Evolutionary conservation across 1,140 invertebrate genomes (phyloP), one percentile per base, ranked within the genome.

Genomic region (Drosophila lacertosa): DNA sequence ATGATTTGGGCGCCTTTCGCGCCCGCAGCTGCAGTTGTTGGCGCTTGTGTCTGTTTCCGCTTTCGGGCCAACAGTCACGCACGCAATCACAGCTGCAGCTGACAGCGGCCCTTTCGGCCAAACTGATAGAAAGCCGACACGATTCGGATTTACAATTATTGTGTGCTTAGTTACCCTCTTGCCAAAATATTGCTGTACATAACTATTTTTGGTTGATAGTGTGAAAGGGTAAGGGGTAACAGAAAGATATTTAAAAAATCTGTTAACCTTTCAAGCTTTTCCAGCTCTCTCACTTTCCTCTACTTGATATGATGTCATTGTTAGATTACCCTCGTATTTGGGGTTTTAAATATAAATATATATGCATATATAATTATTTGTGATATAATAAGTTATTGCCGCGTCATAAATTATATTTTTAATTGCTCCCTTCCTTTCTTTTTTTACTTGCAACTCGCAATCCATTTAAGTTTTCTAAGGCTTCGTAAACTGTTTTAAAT

Each of bases 21-120:
- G 45, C 58, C 35, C 51, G 50, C 40, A 35, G 59, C 33, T 44
- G 47, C 57, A 50, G 53, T 33, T 39, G 33, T 40, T 53, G 20
- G 45, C 40, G 45, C 40, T 60, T 39, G 58, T 80, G 76, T 83
- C 81, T 73, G 55, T 86, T 83, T 86, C 79, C 79, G 81, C 59
- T 69, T 66, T 63, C 39, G 65, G 42, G 73, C 16, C 29, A 75
- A 44, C 71, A 57, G 59, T 65, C 66, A 70, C 51, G 71, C 67
- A 65, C 59, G 50, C 59, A 64, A 65, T 64, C 50, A 35, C 55
- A 68, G 55, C 42, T 59, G 55, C 48, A 68, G 42, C 57, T 60
- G 64, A 62, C 65, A 62, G 39, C 39, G 13, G 29, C 20, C 26
- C 29, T 60, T 50, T 37, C 29, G 44, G 48, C 20, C 9, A 22